phyloP scores from a whole-genome alignment of 1,140 invertebrate species.

The Colletes latitarsis region DNA sequence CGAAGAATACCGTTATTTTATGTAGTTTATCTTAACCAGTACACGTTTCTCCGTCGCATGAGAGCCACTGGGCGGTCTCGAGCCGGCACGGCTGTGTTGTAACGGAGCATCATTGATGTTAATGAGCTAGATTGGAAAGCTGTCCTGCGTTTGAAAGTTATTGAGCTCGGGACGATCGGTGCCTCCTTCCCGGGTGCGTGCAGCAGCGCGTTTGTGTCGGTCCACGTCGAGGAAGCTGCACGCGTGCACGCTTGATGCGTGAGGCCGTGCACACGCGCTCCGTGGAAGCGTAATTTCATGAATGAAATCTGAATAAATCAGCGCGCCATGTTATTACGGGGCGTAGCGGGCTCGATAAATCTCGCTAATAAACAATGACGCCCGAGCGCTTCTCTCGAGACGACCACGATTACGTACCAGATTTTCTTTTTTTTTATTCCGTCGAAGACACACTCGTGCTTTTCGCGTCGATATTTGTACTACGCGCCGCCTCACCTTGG shows the following conservation, averaged over 20 bases:
- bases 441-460: not conserved
- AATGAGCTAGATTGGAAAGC: constrained; percentile 76
- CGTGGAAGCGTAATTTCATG: constrained; percentile 58
- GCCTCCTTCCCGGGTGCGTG: not conserved
- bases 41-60: constrained; percentile 1
- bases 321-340: constrained; percentile 54
- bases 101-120: constrained; percentile 73
- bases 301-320: constrained; percentile 70
- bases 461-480: not conserved
- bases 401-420: not conserved
- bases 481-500: not conserved
- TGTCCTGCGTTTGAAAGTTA: constrained; percentile 72
- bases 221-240: not conserved
- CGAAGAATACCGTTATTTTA: no score
- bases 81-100: constrained; percentile 44
- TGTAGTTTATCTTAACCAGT: no score
- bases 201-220: not conserved
- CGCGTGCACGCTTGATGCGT: not conserved
- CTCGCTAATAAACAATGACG: constrained; percentile 57
- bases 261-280: constrained; percentile 1
- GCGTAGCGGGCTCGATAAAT: constrained; percentile 51
- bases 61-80: constrained; percentile 39
- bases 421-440: not conserved
- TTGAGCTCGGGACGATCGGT: constrained; percentile 58
- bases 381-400: constrained; percentile 1